Percentiles rank a stretch among this genome's conserved stretches.
phyloP scores from a whole-genome alignment of 2,888 invertebrate genomes.

The Ctena decussata region DNA sequence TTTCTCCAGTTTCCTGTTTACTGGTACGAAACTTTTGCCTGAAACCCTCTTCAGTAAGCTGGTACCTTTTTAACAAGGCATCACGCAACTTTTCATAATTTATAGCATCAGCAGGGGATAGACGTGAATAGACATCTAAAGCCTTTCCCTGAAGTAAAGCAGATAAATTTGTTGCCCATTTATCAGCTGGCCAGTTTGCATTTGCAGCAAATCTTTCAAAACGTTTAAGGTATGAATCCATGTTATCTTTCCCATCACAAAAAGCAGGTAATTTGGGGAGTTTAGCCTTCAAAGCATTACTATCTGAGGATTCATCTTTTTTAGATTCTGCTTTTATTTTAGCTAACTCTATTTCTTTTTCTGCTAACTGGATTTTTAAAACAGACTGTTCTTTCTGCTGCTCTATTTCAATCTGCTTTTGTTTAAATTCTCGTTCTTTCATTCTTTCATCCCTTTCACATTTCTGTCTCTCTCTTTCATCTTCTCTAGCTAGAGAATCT shows the following conservation, averaged over 20 bases:
- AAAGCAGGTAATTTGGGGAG: constrained; percentile 17
- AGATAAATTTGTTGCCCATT: constrained; percentile 16
- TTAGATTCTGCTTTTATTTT: too few species aligned
- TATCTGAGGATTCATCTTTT: too few species aligned
- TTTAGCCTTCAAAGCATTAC: background rate
- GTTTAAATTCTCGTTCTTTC: too few species aligned
- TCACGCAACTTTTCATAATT: background rate
- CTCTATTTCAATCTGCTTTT: too few species aligned
- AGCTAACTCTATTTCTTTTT: too few species aligned
- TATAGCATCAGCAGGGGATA: background rate
- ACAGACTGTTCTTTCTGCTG: too few species aligned
- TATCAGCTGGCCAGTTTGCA: constrained; percentile 3
- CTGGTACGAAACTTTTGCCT: background rate
- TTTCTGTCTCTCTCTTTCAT: too few species aligned
- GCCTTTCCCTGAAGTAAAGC: constrained; percentile 23
- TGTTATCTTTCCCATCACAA: constrained; percentile 5
- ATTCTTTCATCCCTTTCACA: too few species aligned
- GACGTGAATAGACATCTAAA: constrained; percentile 9
- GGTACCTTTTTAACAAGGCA: constrained; percentile 21
- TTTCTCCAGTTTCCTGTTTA: constrained; percentile 14
- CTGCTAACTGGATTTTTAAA: too few species aligned
- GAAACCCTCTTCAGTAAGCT: constrained; percentile 23
- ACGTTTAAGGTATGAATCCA: constrained; percentile 18
- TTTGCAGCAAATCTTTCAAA: background rate
- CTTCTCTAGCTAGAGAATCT: too few species aligned